Base-by-base conservation (phyloP, 1,140 invertebrate species). In the Oscheius sp. region DNA sequence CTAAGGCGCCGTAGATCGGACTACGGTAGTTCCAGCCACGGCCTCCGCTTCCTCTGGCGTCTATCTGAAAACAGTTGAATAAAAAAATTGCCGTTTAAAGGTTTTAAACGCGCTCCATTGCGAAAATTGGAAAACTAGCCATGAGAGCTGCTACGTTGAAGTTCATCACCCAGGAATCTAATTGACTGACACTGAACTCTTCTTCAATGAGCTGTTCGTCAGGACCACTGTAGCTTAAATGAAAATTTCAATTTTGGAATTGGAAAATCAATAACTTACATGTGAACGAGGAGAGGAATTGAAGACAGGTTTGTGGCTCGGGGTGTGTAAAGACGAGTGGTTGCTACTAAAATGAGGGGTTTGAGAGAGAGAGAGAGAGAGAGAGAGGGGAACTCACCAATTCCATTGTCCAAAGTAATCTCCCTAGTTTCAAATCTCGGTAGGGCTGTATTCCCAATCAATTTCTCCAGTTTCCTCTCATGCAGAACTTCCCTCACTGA, bases 1-100 rank as follows among this genome's bases (percentile, higher is more conserved):
- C 81, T 20, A 83, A 74, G 35, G 76, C 64, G 20, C 83, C 79
- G 59, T 79, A 83, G 3, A 84, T 61, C 0, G 81, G 82, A 49
- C 78, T 74, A 28, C 75, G 77, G 42, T 73, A 68, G 20, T 71
- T 71, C 82, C 82, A 83, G 0, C 81, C 81, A 34, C 68, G 59
- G 45, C 70, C 61, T 0, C 79, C 80, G 52, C 72, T 73, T 23
- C 81, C 81, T 46, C 81, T 62, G 31, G 81, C 81, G 71, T 83
- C 81, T 66, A 83, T 84, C n/a, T n/a, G n/a, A n/a, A n/a, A n/a
- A n/a, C n/a, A n/a, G n/a, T n/a, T n/a, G n/a, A n/a, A n/a, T n/a
- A n/a, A n/a, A n/a, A n/a, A n/a, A n/a, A n/a, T n/a, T n/a, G n/a
- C n/a, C n/a, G n/a, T n/a, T n/a, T n/a, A n/a, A n/a, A n/a, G n/a